Conservation (phyloP, 1,140 invertebrate genomes). For the Notospermus geniculatus region DNA sequence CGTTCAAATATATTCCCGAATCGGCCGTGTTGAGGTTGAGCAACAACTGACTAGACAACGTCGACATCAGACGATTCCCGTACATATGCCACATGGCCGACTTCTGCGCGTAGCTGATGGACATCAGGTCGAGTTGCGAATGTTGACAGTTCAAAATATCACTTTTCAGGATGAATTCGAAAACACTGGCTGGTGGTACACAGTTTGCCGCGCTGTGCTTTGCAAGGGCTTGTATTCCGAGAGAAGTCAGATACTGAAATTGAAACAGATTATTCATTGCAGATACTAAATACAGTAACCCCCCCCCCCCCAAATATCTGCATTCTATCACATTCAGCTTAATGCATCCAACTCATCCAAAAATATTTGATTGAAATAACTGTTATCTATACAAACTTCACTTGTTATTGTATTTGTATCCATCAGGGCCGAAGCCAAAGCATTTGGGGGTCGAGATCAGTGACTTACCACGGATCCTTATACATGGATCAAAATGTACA, state of each 20-base stretch:
- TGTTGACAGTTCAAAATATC: conserved; percentile 82
- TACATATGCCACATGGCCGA: conserved; percentile 83
- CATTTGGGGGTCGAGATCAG: too few species aligned
- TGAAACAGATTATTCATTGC: too few species aligned
- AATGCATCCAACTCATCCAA: too few species aligned
- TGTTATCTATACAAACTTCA: too few species aligned
- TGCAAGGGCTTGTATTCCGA: conserved; percentile 65
- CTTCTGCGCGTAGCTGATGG: conserved; percentile 74
- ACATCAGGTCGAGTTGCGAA: conserved; percentile 76
- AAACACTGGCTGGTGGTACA: conserved; percentile 53
- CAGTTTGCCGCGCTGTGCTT: conserved; percentile 51
- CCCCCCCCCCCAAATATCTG: too few species aligned
- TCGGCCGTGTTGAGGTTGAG: conserved; percentile 70
- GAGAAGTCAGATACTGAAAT: conserved; percentile 65
- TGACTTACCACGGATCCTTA: too few species aligned
- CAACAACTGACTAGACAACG: conserved; percentile 73
- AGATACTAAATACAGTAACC: too few species aligned
- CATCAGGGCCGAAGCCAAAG: too few species aligned
- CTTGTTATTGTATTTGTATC: too few species aligned
- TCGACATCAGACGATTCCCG: conserved; percentile 74
- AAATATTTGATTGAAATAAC: too few species aligned
- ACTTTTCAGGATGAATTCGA: conserved; percentile 76
- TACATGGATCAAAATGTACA: too few species aligned
- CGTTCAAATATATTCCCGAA: conserved; percentile 63
- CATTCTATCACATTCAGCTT: too few species aligned